Base-by-base conservation (phyloP, 2,888 invertebrate genomes). In the Plutella xylostella region DNA sequence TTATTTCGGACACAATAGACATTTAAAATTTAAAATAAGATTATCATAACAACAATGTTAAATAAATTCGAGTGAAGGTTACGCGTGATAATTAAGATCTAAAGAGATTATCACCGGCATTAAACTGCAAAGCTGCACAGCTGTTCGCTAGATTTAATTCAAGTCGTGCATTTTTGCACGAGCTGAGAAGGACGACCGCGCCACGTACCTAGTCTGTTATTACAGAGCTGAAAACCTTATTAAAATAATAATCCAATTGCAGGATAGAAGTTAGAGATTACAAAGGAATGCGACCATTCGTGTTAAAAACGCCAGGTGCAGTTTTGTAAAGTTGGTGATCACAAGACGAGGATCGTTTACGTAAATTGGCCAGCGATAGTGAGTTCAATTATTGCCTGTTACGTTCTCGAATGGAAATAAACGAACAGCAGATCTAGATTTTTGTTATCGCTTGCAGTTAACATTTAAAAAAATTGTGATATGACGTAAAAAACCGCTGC, bases 101-200 rank as follows among this genome's bases (percentile, higher is more conserved):
- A n/a, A n/a, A n/a, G 28, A 28, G 6, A 28, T 12, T 22, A 25
- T 25, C 40, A 40, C 40, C n/a, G 6, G n/a, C 17, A 22, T 12
- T 19, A n/a, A 37, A 37, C 12, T 9, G n/a, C 6, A 11, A 21
- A 38, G 11, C 21, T 49, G 42, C 51, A 50, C 57, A 46, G 43
- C 45, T 53, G 51, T n/a, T n/a, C n/a, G n/a, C n/a, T n/a, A 28
- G 28, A 28, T 9, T 56, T 56, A 58, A 58, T 73, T 69, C 55
- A n/a, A 71, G 60, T 69, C 73, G 72, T 72, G 75, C 70, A 55
- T 56, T 57, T 48, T 58, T 55, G 66, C 75, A 73, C 72, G 76
- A 65, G 58, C 58, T 50, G 38, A 50, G 72, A 74, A 75, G 76
- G 77, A 71, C 72, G 64, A 63, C 63, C 72, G 72, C 70, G 72